Base-by-base conservation (phyloP, 2,113 vertebrate genomes). In the Carassius gibelio region DNA sequence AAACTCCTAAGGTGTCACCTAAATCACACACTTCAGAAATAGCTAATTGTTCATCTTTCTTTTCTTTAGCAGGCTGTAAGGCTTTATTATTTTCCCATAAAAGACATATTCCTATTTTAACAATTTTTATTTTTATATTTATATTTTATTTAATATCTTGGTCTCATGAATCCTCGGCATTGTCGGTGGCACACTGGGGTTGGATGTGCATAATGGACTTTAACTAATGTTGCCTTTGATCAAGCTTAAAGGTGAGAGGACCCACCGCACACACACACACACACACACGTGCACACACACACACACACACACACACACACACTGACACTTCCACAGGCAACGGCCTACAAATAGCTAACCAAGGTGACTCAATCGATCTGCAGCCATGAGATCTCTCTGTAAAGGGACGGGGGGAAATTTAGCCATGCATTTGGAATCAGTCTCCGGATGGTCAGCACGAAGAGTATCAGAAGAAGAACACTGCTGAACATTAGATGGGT, bases 311-410 rank as follows among this genome's bases (percentile, higher is more conserved):
- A 15, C 77, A 48, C 81, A 84, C 38, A 66, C 59, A 68, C 85
- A 75, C 52, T 75, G 59, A 80, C 88, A 82, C 68, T 84, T 78
- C 38, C 76, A 84, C 75, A 81, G 78, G 68, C 82, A 85, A 91
- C 83, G 91, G 91, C 91, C 93, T 94, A 94, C 94, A 94, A 94
- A 94, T 93, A 94, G 93, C 94, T 87, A 93, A 91, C 92, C 94
- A 95, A 95, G 94, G 94, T 95, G 93, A 94, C 93, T 94, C 90
- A 90, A 94, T 94, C 89, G 94, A 94, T 95, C 92, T 91, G 88
- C 84, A 90, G 91, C 92, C 92, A 92, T 90, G 90, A 88, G 89
- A 88, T 64, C 87, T 86, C 71, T 84, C 74, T 87, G 42, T 83
- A 88, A 89, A 88, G 83, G 85, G 38, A 87, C 26, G 71, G 86